A percentile compares a stretch with the other conserved stretches of the same genome.
Evolutionary conservation across 2,888 invertebrate genomes (phyloP).

Genomic region (Rotaria socialis): DNA sequence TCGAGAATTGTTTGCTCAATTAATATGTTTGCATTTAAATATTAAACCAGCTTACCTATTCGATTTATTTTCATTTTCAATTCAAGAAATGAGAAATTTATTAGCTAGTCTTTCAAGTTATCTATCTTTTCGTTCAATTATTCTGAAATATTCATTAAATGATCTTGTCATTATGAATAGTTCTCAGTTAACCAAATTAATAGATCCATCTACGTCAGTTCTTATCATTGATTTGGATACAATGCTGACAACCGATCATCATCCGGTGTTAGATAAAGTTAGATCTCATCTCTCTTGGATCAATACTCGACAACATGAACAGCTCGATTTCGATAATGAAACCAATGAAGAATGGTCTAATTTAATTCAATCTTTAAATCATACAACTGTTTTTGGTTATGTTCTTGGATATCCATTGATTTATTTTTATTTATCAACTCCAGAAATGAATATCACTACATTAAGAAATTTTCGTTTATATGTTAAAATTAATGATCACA

Average conservation of each 20-base stretch:
- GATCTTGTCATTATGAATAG: neutral
- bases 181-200: neutral
- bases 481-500: neutral
- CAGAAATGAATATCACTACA: neutral
- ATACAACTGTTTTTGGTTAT: neutral
- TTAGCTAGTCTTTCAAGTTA: neutral
- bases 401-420: constrained; percentile 1
- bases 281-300: neutral
- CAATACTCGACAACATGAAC: neutral
- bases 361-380: neutral
- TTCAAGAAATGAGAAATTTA: neutral
- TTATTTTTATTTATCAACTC: neutral
- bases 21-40: neutral
- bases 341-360: neutral
- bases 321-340: neutral
- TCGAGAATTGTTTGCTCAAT: constrained; percentile 10
- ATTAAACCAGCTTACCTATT: constrained; percentile 13
- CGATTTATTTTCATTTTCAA: constrained; percentile 6
- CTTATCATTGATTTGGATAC: neutral
- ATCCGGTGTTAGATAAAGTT: neutral
- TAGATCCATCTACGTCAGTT: neutral
- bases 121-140: neutral
- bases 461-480: neutral
- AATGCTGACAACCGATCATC: neutral
- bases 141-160: neutral